These are phyloP conservation scores for Desmodus rotundus DNA, from an alignment of 2,113 vertebrate genomes.

Conservation along the genomic window DNA sequence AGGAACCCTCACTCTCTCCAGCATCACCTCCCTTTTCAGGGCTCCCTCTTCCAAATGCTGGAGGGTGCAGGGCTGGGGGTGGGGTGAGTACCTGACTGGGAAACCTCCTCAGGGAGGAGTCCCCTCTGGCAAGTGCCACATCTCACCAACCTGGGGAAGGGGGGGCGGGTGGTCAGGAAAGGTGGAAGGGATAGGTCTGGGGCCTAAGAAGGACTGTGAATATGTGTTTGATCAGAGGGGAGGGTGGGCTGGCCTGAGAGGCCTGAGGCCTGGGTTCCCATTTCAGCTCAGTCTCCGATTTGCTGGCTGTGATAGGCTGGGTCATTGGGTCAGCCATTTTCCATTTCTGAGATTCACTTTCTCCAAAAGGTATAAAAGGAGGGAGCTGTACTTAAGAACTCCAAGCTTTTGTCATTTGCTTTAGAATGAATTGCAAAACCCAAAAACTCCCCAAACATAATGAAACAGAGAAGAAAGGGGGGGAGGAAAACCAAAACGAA, in stretches of 20 bases:
- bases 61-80: neutral
- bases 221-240: neutral
- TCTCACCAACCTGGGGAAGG: neutral
- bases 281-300: neutral
- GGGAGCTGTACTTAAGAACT: neutral
- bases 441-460: neutral
- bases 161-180: neutral
- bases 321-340: neutral
- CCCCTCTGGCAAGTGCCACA: neutral
- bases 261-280: neutral
- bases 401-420: neutral
- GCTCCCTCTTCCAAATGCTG: neutral
- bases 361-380: neutral
- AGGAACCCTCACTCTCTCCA: neutral
- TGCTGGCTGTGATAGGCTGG: neutral
- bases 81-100: neutral
- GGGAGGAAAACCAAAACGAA: neutral
- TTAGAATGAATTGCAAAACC: conserved; percentile 20
- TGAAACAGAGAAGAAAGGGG: neutral
- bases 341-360: neutral
- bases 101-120: neutral
- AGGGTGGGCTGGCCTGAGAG: neutral
- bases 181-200: too few relatives aligned
- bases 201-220: neutral
- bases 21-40: neutral